Evolutionary conservation across 2,113 vertebrate species (phyloP).

Genomic region (Cottus gobio): DNA sequence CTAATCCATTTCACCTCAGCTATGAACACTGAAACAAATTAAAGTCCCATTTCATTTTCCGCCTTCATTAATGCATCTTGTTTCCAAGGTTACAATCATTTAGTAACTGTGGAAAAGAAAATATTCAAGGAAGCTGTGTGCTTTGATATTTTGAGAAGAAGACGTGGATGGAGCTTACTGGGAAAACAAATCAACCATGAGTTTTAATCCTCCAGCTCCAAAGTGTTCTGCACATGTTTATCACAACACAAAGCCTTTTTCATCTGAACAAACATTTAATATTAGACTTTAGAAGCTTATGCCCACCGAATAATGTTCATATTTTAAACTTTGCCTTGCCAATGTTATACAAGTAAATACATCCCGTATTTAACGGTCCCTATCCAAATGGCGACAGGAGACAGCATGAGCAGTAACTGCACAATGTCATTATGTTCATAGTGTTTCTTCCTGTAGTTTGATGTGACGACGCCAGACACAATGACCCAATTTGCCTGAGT

Average conservation of each 20-base stretch:
- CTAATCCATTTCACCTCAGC: slow-evolving; percentile 81
- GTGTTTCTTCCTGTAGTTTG: slow-evolving; percentile 64
- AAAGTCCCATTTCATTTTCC: slow-evolving; percentile 81
- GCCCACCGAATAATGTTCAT: slow-evolving; percentile 40
- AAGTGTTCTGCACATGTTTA: slow-evolving; percentile 66
- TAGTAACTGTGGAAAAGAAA: slow-evolving; percentile 72
- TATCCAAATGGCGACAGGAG: slow-evolving; percentile 30
- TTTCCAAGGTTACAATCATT: slow-evolving; percentile 82
- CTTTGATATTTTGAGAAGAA: slow-evolving; percentile 68
- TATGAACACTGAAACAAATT: slow-evolving; percentile 79
- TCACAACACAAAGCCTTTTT: slow-evolving; percentile 70
- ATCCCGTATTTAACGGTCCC: slow-evolving; percentile 30
- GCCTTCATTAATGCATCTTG: slow-evolving; percentile 81
- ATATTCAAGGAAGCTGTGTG: slow-evolving; percentile 60
- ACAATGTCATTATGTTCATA: slow-evolving; percentile 59
- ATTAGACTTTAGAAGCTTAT: slow-evolving; percentile 64
- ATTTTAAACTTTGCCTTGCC: slow-evolving; percentile 48
- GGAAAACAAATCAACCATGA: slow-evolving; percentile 61
- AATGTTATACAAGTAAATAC: slow-evolving; percentile 15
- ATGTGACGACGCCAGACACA: slow-evolving; percentile 80
- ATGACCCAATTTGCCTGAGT: slow-evolving; percentile 77
- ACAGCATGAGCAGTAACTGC: slow-evolving; percentile 51
- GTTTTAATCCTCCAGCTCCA: slow-evolving; percentile 69
- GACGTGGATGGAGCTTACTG: slow-evolving; percentile 59
- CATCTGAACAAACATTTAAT: slow-evolving; percentile 65